These are phyloP conservation scores for Planiliza haematocheilus DNA, from an alignment of 2,113 vertebrate genomes.

Conservation along the genomic window DNA sequence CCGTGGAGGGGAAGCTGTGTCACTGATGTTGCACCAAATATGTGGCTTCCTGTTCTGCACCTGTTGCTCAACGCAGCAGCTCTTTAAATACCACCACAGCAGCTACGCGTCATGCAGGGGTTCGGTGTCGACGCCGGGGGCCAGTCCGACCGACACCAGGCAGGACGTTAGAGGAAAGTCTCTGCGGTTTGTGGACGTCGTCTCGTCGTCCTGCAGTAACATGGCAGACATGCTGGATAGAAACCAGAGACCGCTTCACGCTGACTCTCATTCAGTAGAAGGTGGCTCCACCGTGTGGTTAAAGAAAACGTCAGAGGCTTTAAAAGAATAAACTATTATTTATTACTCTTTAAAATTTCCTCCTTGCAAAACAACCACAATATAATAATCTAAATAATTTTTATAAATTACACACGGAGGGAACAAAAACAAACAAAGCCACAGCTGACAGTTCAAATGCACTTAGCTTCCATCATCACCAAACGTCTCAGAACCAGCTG, in stretches of 20 bases:
- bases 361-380: neutral
- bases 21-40: slow-evolving; percentile 35
- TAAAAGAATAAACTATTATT: slow-evolving; percentile 1
- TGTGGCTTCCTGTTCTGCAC: slow-evolving; percentile 65
- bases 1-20: slow-evolving; percentile 21
- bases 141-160: no score
- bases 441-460: neutral
- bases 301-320: neutral
- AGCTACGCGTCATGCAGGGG: no score
- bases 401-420: slow-evolving; percentile 62
- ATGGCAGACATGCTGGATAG: no score
- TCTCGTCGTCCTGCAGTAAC: no score
- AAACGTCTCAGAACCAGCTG: slow-evolving; percentile 1
- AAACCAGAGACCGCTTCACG: neutral
- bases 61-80: neutral
- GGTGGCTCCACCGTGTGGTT: slow-evolving; percentile 59
- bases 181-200: no score
- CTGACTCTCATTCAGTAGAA: neutral
- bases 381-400: slow-evolving; percentile 8
- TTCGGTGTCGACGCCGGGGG: no score
- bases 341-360: neutral
- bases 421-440: neutral
- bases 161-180: no score
- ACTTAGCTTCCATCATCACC: neutral
- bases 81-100: neutral